These are phyloP conservation scores for Stichodactyla mertensii DNA, from an alignment of 64 coral and sea anemone species.

Conservation along the genomic window DNA sequence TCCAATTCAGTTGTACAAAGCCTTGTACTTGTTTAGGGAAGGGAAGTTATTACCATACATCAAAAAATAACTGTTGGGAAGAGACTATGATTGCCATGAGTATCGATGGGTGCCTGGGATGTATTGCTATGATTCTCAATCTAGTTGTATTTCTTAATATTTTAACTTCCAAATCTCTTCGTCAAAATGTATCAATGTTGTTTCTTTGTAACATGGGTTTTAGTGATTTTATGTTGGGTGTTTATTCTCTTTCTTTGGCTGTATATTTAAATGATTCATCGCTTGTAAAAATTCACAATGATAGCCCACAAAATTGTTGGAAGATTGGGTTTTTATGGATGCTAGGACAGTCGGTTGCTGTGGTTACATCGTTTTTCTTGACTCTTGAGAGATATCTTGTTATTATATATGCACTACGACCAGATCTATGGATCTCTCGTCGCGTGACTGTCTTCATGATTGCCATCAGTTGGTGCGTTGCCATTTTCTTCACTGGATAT, in stretches of 20 bases:
- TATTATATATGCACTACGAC: neutral
- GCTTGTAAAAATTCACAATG: neutral
- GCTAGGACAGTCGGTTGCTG: neutral
- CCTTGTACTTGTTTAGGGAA: neutral
- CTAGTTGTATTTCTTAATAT: neutral
- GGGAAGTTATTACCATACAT: neutral
- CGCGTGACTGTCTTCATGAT: neutral
- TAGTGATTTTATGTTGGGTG: neutral
- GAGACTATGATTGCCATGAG: neutral
- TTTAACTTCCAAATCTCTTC: neutral
- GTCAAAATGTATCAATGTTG: neutral
- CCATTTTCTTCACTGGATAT: neutral
- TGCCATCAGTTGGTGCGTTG: neutral
- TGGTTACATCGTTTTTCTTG: neutral
- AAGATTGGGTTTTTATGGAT: slow-evolving; percentile 1
- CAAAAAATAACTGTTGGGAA: neutral
- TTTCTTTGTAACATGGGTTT: neutral
- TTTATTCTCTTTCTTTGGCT: neutral
- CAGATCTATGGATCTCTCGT: neutral
- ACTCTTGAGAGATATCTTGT: slow-evolving; percentile 10
- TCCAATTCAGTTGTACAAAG: neutral
- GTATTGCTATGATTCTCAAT: neutral
- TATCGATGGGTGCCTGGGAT: neutral
- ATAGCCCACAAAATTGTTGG: neutral
- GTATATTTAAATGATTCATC: neutral